A percentile compares a stretch with the other conserved stretches of the same genome.
Evolutionary conservation across 2,113 vertebrate genomes (phyloP).

Genomic region (Alligator mississippiensis): DNA sequence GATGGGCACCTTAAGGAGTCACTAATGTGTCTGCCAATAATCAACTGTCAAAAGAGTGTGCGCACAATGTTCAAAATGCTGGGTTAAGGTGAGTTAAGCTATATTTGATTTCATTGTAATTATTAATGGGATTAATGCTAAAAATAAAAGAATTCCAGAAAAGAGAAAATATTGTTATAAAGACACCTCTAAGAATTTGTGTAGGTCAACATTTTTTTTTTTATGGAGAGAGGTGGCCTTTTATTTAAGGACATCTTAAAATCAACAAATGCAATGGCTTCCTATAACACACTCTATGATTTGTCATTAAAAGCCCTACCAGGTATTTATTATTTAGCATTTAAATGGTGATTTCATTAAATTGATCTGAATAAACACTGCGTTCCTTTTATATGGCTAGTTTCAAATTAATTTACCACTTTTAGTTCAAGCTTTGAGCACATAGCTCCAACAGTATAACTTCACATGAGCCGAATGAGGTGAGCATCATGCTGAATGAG

Average conservation of each 20-base stretch:
- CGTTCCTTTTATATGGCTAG: neutral
- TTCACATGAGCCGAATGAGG: neutral
- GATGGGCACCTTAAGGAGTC: neutral
- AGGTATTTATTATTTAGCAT: neutral
- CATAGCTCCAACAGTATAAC: neutral
- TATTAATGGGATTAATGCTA: neutral
- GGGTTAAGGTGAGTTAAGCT: neutral
- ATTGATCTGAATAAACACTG: neutral
- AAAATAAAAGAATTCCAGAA: neutral
- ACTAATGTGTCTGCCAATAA: neutral
- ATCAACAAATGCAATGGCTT: slow-evolving; percentile 5
- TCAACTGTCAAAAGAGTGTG: neutral
- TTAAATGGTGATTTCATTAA: neutral
- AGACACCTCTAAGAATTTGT: neutral
- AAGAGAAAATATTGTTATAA: neutral
- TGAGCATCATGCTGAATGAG: neutral
- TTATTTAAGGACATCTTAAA: neutral
- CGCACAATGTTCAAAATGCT: neutral
- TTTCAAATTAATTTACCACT: neutral
- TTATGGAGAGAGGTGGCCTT: neutral
- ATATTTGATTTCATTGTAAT: neutral
- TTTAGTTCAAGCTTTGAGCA: neutral
- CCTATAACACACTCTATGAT: neutral
- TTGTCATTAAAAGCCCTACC: neutral
- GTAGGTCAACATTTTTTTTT: neutral